Conservation (phyloP, 2,113 vertebrate genomes). For the Gymnocephalus cernua region DNA sequence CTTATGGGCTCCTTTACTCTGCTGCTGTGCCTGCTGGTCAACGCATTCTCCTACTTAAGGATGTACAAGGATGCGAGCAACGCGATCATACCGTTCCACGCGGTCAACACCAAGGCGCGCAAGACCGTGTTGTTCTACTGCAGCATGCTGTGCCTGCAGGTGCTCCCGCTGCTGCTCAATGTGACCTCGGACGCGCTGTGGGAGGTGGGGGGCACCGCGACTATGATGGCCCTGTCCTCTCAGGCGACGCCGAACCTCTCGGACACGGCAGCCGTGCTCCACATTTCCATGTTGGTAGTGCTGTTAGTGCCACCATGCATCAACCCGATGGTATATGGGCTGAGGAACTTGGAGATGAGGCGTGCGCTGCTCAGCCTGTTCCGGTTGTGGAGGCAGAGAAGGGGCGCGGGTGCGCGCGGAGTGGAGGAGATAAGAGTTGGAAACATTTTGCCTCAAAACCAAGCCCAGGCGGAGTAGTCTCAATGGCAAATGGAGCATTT, state of each 20-base stretch:
- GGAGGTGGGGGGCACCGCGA: slow-evolving; percentile 54
- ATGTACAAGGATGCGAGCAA: slow-evolving; percentile 73
- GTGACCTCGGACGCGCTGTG: slow-evolving; percentile 60
- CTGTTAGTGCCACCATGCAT: slow-evolving; percentile 72
- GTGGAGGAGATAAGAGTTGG: slow-evolving; percentile 40
- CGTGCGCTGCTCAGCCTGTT: slow-evolving; percentile 13
- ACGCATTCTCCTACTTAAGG: slow-evolving; percentile 64
- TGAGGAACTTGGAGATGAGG: slow-evolving; percentile 67
- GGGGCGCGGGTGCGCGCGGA: background rate
- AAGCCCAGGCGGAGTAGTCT: background rate
- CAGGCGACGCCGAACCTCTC: background rate
- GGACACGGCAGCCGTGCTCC: slow-evolving; percentile 33
- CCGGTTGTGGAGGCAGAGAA: background rate
- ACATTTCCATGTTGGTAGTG: slow-evolving; percentile 62
- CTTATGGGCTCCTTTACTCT: slow-evolving; percentile 3
- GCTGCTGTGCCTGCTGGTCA: slow-evolving; percentile 58
- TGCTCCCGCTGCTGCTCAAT: slow-evolving; percentile 71
- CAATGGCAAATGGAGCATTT: background rate
- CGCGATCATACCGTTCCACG: slow-evolving; percentile 70
- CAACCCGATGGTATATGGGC: slow-evolving; percentile 76
- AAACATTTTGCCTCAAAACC: background rate
- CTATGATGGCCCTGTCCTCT: background rate
- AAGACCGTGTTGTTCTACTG: slow-evolving; percentile 75
- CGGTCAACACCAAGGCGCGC: slow-evolving; percentile 65
- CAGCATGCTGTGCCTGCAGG: slow-evolving; percentile 75